phyloP scores from a whole-genome alignment of 2,113 vertebrate species.

The Herpetotheres cachinnans region DNA sequence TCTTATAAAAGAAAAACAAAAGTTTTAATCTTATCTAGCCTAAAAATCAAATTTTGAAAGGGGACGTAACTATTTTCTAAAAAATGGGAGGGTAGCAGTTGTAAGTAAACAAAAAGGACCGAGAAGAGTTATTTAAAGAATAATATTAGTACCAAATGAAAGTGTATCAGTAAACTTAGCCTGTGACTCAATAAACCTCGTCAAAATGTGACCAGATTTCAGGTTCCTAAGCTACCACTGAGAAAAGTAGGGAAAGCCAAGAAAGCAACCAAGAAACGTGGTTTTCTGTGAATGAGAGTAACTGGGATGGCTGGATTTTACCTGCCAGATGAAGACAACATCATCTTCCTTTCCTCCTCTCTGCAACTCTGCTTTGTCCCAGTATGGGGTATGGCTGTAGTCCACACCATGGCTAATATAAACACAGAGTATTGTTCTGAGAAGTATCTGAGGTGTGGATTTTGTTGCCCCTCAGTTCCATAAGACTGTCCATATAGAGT shows the following conservation, averaged over 20 bases:
- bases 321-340: not conserved
- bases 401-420: not conserved
- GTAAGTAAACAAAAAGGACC: not conserved
- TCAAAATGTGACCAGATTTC: not conserved
- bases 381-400: fast-evolving
- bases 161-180: not conserved
- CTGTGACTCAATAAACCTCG: not conserved
- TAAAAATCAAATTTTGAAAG: not conserved
- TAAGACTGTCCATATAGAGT: fast-evolving
- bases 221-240: not conserved
- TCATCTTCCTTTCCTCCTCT: not conserved
- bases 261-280: not conserved
- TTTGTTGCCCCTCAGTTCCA: not conserved
- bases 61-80: fast-evolving
- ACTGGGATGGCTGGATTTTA: not conserved
- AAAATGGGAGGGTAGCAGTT: not conserved
- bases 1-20: not conserved
- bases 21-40: not conserved
- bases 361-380: not conserved
- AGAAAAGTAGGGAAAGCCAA: not conserved
- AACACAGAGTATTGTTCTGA: not conserved
- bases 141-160: not conserved
- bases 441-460: not conserved
- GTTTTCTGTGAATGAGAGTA: not conserved
- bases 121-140: not conserved